Conservation (phyloP, 2,797 vertebrate species). For the Enteromius mattozi region DNA sequence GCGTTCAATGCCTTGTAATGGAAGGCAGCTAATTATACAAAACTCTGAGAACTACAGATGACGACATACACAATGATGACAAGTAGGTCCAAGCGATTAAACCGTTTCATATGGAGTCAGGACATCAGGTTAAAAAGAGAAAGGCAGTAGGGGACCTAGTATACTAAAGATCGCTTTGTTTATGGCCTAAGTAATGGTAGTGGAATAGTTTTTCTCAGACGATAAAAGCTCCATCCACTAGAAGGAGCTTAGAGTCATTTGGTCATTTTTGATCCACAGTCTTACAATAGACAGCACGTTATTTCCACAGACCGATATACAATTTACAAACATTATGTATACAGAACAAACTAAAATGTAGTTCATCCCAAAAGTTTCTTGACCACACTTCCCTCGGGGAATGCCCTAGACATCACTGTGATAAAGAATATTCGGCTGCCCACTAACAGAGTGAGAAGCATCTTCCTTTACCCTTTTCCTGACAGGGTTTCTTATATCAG, state of each 20-base stretch:
- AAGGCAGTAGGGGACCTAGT: not conserved
- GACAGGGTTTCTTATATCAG: constrained; percentile 32
- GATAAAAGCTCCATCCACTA: constrained; percentile 40
- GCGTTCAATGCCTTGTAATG: constrained; percentile 13
- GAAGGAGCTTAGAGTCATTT: constrained; percentile 45
- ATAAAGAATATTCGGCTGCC: constrained; percentile 59
- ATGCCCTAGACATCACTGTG: constrained; percentile 55
- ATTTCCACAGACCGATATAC: constrained; percentile 52
- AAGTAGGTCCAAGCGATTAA: constrained; percentile 1
- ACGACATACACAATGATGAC: not conserved
- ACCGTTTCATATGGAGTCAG: not conserved
- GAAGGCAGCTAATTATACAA: constrained; percentile 41
- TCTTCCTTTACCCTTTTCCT: constrained; percentile 20
- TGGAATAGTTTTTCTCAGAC: constrained; percentile 41
- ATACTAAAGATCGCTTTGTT: constrained; percentile 30
- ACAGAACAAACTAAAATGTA: constrained; percentile 62
- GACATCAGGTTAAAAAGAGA: constrained; percentile 13
- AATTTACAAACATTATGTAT: constrained; percentile 58
- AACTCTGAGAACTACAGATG: constrained; percentile 12
- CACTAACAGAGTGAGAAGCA: constrained; percentile 50
- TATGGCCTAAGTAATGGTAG: constrained; percentile 23
- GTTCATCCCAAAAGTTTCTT: constrained; percentile 48
- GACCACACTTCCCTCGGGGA: constrained; percentile 58
- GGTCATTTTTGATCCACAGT: constrained; percentile 53
- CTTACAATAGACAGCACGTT: constrained; percentile 51